phyloP scores from a whole-genome alignment of 2,113 vertebrate genomes.

The Xiphophorus hellerii region DNA sequence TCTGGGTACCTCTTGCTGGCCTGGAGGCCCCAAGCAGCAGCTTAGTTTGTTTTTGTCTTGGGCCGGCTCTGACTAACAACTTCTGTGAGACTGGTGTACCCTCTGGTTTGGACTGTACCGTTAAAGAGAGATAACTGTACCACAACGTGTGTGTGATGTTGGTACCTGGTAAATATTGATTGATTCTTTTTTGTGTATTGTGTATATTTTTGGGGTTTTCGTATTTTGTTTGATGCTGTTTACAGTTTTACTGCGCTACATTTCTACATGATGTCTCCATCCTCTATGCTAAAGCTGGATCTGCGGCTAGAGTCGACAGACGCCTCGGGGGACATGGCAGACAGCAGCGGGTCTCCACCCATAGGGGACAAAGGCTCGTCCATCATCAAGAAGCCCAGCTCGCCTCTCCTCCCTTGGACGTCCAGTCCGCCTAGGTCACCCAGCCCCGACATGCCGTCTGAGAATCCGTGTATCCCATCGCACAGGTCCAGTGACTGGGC shows the following conservation, averaged over 20 bases:
- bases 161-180: slow-evolving; percentile 5
- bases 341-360: slow-evolving; percentile 92
- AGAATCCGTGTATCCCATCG: slow-evolving; percentile 82
- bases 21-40: not conserved
- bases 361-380: slow-evolving; percentile 93
- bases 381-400: slow-evolving; percentile 92
- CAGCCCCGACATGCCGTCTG: slow-evolving; percentile 85
- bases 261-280: slow-evolving; percentile 90
- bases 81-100: slow-evolving; percentile 2
- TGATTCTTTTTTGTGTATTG: slow-evolving; percentile 19
- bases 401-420: slow-evolving; percentile 85
- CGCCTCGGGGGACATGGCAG: slow-evolving; percentile 92
- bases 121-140: slow-evolving; percentile 18
- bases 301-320: slow-evolving; percentile 95
- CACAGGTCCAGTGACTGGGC: slow-evolving; percentile 88
- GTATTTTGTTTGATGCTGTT: slow-evolving; percentile 3
- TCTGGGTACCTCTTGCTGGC: not conserved
- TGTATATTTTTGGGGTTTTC: slow-evolving; percentile 5
- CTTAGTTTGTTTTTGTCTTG: not conserved
- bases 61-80: not conserved
- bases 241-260: not conserved
- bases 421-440: slow-evolving; percentile 83
- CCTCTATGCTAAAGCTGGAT: slow-evolving; percentile 99
- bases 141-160: slow-evolving; percentile 19
- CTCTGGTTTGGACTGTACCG: not conserved